phyloP scores from a whole-genome alignment of 2,797 vertebrate species.

The Tapera naevia region DNA sequence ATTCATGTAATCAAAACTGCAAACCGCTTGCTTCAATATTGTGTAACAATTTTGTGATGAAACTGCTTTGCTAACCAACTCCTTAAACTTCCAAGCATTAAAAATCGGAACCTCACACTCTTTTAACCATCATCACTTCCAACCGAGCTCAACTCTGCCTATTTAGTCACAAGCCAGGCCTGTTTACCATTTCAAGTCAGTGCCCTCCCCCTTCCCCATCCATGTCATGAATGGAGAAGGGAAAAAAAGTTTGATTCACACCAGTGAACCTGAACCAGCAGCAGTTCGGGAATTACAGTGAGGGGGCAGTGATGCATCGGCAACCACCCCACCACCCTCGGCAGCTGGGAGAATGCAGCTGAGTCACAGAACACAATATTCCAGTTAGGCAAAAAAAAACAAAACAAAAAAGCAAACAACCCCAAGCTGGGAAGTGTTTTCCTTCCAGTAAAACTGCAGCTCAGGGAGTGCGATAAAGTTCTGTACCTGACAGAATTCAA shows the following conservation, averaged over 20 bases:
- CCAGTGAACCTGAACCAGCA: slow-evolving; percentile 35
- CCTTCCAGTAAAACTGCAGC: neutral
- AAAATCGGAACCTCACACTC: neutral
- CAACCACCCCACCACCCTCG: neutral
- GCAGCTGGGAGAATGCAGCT: neutral
- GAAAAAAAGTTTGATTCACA: neutral
- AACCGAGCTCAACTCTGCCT: neutral
- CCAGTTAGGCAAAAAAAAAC: slow-evolving; percentile 20
- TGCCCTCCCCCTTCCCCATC: neutral
- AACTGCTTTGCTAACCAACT: slow-evolving; percentile 56
- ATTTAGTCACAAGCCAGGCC: neutral
- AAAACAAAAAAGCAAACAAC: neutral
- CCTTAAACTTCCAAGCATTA: slow-evolving; percentile 16
- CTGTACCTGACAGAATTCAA: neutral
- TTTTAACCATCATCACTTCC: neutral
- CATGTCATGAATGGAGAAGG: neutral
- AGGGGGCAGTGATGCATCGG: slow-evolving; percentile 30
- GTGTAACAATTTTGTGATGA: slow-evolving; percentile 54
- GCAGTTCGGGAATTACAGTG: slow-evolving; percentile 8
- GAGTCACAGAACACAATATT: slow-evolving; percentile 36
- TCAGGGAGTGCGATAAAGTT: neutral
- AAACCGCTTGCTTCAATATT: slow-evolving; percentile 62
- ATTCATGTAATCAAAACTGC: slow-evolving; percentile 58
- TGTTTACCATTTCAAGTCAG: neutral
- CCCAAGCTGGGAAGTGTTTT: neutral